These are phyloP conservation scores for Pararge aegeria DNA, from an alignment of 1,140 invertebrate species.

Conservation along the genomic window DNA sequence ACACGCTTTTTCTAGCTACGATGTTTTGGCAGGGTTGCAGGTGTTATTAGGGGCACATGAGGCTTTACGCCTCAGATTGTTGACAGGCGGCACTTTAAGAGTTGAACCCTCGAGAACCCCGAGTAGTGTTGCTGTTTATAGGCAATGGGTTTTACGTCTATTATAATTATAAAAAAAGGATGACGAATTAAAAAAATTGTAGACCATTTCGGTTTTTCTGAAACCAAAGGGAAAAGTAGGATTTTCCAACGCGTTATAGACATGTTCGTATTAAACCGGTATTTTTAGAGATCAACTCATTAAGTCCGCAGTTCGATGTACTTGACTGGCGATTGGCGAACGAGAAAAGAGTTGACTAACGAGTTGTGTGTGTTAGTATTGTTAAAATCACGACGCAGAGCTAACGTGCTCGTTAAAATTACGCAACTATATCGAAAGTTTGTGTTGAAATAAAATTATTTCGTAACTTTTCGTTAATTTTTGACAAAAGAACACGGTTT, in stretches of 20 bases:
- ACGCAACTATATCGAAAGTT: not conserved
- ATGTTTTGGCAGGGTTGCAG: too few species aligned
- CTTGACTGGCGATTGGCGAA: not conserved
- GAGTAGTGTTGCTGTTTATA: too few species aligned
- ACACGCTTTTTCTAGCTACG: too few species aligned
- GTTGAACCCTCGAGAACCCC: too few species aligned
- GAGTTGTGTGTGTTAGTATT: constrained; percentile 20
- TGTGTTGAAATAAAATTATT: not conserved
- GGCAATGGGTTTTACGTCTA: too few species aligned
- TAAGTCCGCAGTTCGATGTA: constrained; percentile 21
- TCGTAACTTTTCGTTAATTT: not conserved
- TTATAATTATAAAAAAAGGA: too few species aligned
- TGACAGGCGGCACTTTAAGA: too few species aligned
- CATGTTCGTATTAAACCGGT: constrained; percentile 17
- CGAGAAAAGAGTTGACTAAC: not conserved
- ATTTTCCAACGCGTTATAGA: not conserved
- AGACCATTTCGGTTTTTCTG: not conserved
- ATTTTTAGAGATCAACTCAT: constrained; percentile 46
- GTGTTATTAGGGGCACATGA: too few species aligned
- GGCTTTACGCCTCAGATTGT: too few species aligned
- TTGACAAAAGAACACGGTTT: not conserved
- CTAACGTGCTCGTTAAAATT: constrained; percentile 5
- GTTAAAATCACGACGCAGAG: not conserved
- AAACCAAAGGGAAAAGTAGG: not conserved
- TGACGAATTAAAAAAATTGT: too few species aligned